Evolutionary conservation across 2,888 invertebrate species (phyloP).

Genomic region (Lycocerus yunnanus): DNA sequence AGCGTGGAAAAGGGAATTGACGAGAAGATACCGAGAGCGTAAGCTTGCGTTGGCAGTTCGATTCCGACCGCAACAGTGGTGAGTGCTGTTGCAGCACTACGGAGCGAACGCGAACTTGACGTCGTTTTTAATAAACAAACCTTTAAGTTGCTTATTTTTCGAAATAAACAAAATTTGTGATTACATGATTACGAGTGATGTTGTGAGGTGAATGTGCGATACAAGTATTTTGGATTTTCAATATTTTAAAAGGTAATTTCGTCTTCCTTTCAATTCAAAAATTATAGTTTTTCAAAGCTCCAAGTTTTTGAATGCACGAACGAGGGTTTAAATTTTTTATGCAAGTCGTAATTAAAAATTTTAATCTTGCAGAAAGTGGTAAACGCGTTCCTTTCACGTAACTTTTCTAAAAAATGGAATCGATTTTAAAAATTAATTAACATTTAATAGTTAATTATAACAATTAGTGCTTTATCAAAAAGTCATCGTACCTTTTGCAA

Average conservation of each 20-base stretch:
- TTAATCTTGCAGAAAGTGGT: constrained; percentile 37
- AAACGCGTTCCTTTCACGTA: constrained; percentile 9
- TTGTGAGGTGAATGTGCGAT: background rate
- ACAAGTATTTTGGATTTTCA: background rate
- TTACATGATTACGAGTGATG: background rate
- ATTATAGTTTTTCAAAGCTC: background rate
- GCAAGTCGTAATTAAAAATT: constrained; percentile 38
- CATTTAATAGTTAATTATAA: background rate
- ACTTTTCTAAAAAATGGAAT: background rate
- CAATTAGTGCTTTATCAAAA: background rate
- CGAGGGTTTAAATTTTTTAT: constrained; percentile 36
- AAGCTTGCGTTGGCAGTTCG: constrained; percentile 25
- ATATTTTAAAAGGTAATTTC: background rate
- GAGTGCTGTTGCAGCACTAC: background rate
- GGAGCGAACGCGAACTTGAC: background rate
- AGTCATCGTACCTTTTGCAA: constrained; percentile 25
- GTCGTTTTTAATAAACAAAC: background rate
- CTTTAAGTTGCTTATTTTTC: background rate
- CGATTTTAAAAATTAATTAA: background rate
- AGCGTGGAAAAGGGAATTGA: background rate
- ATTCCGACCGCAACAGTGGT: constrained; percentile 29
- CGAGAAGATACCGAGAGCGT: background rate
- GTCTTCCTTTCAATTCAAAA: background rate
- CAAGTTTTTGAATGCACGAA: background rate
- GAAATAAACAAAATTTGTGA: background rate